Percentiles rank a stretch among this genome's conserved stretches.
These are phyloP conservation scores for Mormyrus iriodes DNA, from an alignment of 2,113 vertebrate genomes.

Conservation along the genomic window DNA sequence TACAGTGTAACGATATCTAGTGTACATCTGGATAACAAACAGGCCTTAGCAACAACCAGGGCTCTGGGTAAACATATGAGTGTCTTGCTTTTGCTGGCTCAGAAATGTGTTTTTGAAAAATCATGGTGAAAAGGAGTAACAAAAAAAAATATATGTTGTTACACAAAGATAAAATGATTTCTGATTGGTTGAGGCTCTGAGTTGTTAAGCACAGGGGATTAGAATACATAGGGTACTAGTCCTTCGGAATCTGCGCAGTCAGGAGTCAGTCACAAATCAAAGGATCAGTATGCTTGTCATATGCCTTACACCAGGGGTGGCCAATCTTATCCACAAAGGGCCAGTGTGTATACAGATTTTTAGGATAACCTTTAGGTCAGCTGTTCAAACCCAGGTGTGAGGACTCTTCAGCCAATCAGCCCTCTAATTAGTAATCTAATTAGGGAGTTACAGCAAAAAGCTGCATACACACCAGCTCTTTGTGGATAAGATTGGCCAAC, in stretches of 20 bases:
- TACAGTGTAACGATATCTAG: not conserved
- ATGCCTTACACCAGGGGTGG: not conserved
- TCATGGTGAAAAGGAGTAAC: not conserved
- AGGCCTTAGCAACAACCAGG: not conserved
- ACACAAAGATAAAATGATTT: not conserved
- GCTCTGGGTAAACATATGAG: not conserved
- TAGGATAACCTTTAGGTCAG: too few relatives aligned
- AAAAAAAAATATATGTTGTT: not conserved
- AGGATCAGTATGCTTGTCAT: not conserved
- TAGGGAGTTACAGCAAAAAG: too few relatives aligned
- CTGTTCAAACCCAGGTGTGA: too few relatives aligned
- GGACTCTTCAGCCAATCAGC: too few relatives aligned
- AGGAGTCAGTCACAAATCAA: not conserved
- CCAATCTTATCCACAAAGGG: too few relatives aligned
- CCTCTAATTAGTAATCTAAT: too few relatives aligned
- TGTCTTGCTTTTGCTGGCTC: not conserved
- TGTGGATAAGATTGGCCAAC: too few relatives aligned
- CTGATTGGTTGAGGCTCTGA: not conserved
- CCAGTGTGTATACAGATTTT: too few relatives aligned
- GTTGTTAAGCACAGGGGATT: not conserved
- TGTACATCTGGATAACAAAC: conserved; percentile 1
- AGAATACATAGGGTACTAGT: not conserved
- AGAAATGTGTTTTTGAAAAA: not conserved
- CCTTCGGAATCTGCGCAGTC: not conserved
- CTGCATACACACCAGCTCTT: too few relatives aligned